Conservation (phyloP, 2,113 vertebrate genomes). For the Stigmatopora nigra region DNA sequence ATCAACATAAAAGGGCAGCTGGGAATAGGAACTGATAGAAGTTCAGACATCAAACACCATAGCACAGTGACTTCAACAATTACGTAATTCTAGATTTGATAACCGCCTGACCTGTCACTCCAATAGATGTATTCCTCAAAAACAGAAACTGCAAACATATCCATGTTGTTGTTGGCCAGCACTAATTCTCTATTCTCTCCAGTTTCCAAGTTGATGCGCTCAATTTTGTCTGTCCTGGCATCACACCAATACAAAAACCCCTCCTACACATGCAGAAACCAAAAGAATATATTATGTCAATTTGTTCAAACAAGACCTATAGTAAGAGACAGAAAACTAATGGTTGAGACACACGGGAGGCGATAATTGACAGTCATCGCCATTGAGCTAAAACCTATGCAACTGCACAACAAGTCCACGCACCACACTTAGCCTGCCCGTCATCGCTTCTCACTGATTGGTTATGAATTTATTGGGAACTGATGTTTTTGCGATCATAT, state of each 20-base stretch:
- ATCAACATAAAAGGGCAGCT: not conserved
- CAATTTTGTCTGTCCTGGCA: constrained; percentile 92
- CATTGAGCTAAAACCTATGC: too few relatives aligned
- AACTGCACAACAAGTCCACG: too few relatives aligned
- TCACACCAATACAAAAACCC: constrained; percentile 96
- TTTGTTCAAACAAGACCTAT: not conserved
- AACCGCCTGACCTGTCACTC: constrained; percentile 82
- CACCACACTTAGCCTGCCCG: too few relatives aligned
- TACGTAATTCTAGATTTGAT: not conserved
- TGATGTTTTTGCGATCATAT: too few relatives aligned
- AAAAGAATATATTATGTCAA: not conserved
- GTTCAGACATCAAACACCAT: not conserved
- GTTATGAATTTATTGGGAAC: too few relatives aligned
- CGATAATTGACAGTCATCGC: too few relatives aligned
- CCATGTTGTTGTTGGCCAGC: constrained; percentile 95
- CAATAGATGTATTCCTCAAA: constrained; percentile 96
- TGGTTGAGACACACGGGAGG: too few relatives aligned
- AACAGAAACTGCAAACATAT: constrained; percentile 97
- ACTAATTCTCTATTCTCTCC: constrained; percentile 90
- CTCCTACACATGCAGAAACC: constrained; percentile 63
- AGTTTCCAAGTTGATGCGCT: constrained; percentile 88
- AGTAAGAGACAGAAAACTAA: not conserved
- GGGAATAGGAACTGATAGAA: not conserved
- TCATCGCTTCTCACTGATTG: too few relatives aligned
- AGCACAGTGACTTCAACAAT: not conserved